These are phyloP conservation scores for Halcyon leucocephala DNA, from an alignment of 2,797 vertebrate species.

Conservation along the genomic window DNA sequence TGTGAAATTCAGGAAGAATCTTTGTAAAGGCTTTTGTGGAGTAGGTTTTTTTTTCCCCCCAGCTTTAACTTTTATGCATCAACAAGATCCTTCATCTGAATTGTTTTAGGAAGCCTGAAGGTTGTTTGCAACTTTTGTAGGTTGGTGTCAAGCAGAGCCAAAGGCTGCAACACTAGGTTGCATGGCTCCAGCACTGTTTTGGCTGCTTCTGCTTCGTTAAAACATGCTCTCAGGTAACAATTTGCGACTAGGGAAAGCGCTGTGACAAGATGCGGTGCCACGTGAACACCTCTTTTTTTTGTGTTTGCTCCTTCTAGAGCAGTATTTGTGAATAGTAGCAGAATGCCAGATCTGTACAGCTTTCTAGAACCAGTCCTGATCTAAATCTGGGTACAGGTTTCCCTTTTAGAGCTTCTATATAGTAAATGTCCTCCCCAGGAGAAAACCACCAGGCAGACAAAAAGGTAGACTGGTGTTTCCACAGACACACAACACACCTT, in stretches of 20 bases:
- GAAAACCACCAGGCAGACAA: neutral
- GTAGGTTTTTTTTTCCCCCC: fast-evolving
- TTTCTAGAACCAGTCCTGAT: neutral
- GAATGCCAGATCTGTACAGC: neutral
- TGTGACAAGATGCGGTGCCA: neutral
- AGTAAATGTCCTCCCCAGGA: neutral
- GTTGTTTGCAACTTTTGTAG: neutral
- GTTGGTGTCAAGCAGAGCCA: neutral
- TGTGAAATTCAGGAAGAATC: neutral
- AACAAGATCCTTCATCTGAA: neutral
- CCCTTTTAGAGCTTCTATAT: neutral
- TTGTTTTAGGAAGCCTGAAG: neutral
- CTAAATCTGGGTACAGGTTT: neutral
- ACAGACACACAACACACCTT: neutral
- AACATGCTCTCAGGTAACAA: neutral
- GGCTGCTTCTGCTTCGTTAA: neutral
- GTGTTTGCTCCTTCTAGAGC: neutral
- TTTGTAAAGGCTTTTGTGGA: neutral
- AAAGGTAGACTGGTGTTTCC: neutral
- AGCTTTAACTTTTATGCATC: neutral
- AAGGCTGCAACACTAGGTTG: neutral
- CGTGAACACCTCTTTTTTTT: neutral
- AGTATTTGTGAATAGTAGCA: neutral
- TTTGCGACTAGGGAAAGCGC: fast-evolving
- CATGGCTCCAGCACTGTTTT: neutral